Percentiles rank a stretch among this genome's conserved stretches.
phyloP scores from a whole-genome alignment of 2,113 vertebrate genomes.

The Abramis brama region DNA sequence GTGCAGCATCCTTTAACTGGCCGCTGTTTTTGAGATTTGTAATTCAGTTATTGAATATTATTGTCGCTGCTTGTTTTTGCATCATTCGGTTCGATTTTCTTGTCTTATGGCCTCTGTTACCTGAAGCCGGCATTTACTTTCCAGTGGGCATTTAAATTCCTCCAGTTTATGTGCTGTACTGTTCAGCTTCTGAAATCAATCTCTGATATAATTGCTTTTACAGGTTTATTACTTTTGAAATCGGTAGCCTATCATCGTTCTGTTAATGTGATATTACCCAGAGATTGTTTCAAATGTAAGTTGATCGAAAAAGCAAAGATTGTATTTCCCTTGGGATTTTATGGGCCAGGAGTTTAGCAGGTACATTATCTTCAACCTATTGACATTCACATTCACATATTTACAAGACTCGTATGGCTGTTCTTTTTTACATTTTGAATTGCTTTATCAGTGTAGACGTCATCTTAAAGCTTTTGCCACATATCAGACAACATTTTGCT shows the following conservation, averaged over 20 bases:
- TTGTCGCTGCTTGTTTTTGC: background rate
- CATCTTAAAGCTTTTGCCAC: constrained; percentile 34
- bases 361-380: constrained; percentile 61
- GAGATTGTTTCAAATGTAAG: constrained; percentile 63
- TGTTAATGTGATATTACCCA: constrained; percentile 70
- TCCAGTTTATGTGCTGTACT: constrained; percentile 61
- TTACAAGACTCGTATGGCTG: constrained; percentile 34
- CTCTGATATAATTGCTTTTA: constrained; percentile 74
- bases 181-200: constrained; percentile 66
- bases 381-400: constrained; percentile 54
- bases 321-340: constrained; percentile 72
- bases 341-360: constrained; percentile 57
- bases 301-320: constrained; percentile 70
- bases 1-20: background rate
- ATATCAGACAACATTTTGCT: constrained; percentile 10
- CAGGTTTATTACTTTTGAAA: constrained; percentile 75
- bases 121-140: constrained; percentile 40
- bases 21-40: background rate
- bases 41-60: constrained; percentile 6
- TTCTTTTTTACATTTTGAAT: constrained; percentile 58
- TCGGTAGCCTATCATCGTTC: constrained; percentile 68
- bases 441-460: constrained; percentile 35
- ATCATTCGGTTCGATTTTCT: background rate
- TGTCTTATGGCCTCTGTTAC: background rate
- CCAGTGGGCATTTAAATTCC: constrained; percentile 61